Conservation (phyloP, 2,888 invertebrate species). For the Hipparchia semele region DNA sequence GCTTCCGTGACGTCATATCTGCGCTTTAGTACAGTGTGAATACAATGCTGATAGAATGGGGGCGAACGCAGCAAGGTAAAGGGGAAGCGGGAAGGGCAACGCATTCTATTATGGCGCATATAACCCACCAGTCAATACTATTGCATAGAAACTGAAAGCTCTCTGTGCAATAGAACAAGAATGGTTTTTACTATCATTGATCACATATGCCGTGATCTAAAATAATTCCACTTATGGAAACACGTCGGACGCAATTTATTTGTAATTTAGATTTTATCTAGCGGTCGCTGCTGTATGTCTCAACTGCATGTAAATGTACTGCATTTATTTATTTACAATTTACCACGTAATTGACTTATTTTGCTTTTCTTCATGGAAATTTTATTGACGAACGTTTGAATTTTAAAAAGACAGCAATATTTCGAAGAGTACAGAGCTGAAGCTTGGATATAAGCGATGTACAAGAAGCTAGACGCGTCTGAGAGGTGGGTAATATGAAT, state of each 20-base stretch:
- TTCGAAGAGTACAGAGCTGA: no score
- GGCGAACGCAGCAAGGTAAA: no score
- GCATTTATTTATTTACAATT: background rate
- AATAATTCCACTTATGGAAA: constrained; percentile 30
- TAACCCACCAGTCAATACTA: no score
- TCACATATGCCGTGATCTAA: constrained; percentile 31
- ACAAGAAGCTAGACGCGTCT: no score
- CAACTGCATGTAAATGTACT: constrained; percentile 17
- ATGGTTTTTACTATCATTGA: background rate
- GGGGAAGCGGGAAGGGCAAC: no score
- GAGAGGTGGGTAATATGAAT: no score
- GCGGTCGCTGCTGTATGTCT: constrained; percentile 15
- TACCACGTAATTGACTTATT: background rate
- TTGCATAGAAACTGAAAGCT: background rate
- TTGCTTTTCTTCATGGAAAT: background rate
- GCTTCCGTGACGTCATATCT: no score
- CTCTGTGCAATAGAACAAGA: background rate
- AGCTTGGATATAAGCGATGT: no score
- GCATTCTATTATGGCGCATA: no score
- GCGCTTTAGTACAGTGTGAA: no score
- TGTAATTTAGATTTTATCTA: constrained; percentile 42
- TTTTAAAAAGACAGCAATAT: no score
- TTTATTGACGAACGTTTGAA: background rate
- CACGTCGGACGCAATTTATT: constrained; percentile 35
- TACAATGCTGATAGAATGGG: no score